Percentiles rank a stretch among this genome's conserved stretches.
phyloP scores from a whole-genome alignment of 64 coral and sea anemone genomes.

The Montipora efflorescens region DNA sequence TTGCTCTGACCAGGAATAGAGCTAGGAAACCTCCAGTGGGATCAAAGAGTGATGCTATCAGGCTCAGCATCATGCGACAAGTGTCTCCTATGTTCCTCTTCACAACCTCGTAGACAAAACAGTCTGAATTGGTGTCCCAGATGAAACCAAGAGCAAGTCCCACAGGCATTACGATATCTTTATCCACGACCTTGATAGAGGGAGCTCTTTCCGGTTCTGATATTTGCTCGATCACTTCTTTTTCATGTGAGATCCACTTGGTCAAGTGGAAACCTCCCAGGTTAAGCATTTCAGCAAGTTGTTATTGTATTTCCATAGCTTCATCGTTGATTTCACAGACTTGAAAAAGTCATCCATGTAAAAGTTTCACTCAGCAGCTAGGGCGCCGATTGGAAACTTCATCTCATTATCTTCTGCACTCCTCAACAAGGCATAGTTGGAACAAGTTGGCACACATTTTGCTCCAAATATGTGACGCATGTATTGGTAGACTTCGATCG shows the following conservation, averaged over 20 bases:
- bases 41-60: constrained; percentile 43
- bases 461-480: constrained; percentile 48
- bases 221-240: neutral
- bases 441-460: constrained; percentile 21
- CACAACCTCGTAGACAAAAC: constrained; percentile 23
- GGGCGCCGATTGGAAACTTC: neutral
- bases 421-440: constrained; percentile 25
- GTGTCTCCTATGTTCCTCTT: too few species aligned
- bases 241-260: constrained; percentile 35
- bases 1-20: constrained; percentile 26
- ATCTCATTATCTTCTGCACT: constrained; percentile 21
- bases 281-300: neutral
- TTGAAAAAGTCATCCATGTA: constrained; percentile 44
- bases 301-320: neutral
- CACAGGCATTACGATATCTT: constrained; percentile 19
- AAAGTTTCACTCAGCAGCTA: constrained; percentile 19
- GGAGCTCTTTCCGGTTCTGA: constrained; percentile 17
- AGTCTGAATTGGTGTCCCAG: constrained; percentile 21
- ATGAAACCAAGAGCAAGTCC: constrained; percentile 36
- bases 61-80: neutral
- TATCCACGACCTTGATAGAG: neutral
- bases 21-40: constrained; percentile 30
- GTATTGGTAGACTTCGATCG: constrained; percentile 21
- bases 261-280: neutral
- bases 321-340: constrained; percentile 3